A percentile compares a stretch with the other conserved stretches of the same genome.
phyloP scores from a whole-genome alignment of 2,888 invertebrate species.

The Rhingia rostrata region DNA sequence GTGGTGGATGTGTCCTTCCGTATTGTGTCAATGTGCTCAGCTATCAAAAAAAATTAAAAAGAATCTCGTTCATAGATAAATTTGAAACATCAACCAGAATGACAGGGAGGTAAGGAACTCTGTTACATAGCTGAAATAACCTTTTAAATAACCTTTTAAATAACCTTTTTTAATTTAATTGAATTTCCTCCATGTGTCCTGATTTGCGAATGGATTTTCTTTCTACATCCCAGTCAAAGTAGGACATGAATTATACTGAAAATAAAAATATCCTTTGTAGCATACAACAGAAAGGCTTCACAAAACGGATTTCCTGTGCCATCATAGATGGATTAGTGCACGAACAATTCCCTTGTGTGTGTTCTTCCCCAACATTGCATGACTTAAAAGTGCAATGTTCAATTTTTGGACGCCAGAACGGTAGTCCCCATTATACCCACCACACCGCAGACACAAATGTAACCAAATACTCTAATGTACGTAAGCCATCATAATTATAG shows the following conservation, averaged over 20 bases:
- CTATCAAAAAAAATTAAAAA: too few species aligned
- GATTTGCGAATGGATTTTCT: conserved; percentile 16
- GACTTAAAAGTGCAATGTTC: conserved; percentile 65
- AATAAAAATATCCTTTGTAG: conserved; percentile 4
- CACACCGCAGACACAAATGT: not conserved
- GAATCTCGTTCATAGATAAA: too few species aligned
- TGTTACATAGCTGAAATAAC: conserved; percentile 22
- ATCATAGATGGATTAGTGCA: conserved; percentile 18
- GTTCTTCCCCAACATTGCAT: conserved; percentile 14
- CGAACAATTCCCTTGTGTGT: conserved; percentile 46
- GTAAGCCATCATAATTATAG: conserved; percentile 41
- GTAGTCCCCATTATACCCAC: not conserved
- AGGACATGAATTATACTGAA: conserved; percentile 14
- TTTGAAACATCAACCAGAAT: not conserved
- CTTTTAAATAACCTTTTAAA: too few species aligned
- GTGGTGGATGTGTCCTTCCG: conserved; percentile 60
- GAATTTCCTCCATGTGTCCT: conserved; percentile 58
- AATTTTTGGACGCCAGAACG: conserved; percentile 44
- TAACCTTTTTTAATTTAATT: conserved; percentile 60
- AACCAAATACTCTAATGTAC: conserved; percentile 3
- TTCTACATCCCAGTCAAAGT: conserved; percentile 1
- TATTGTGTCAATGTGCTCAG: not conserved
- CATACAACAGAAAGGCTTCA: conserved; percentile 12
- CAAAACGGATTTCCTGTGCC: conserved; percentile 24
- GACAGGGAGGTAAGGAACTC: conserved; percentile 29